Evolutionary conservation across 2,888 invertebrate genomes (phyloP), one percentile per base, ranked within the genome.

Genomic region (Piscicola geometra): DNA sequence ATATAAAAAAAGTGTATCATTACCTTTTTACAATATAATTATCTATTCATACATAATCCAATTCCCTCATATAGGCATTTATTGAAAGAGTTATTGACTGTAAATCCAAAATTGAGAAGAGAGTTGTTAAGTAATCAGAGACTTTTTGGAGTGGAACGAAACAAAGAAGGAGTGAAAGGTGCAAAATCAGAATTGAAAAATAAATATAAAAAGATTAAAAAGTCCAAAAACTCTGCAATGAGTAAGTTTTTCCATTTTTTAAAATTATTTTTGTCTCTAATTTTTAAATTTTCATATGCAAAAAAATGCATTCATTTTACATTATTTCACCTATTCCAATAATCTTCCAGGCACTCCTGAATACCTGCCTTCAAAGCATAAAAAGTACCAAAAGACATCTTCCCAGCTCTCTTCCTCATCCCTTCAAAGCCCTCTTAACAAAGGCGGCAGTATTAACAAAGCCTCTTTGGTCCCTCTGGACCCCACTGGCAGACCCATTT

Each of bases 401-500:
- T 5, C 21, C 21, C 9, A 56, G n/a, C 25, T n/a, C 25, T 18
- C 60, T 3, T n/a, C 5, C 3, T 21, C 60, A 18, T 56, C 60
- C 25, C 3, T n/a, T 56, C 21, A 3, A 56, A 56, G n/a, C 21
- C 25, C 60, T 56, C 50, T 47, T 47, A 47, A 15, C 9, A 47
- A 47, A 47, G 50, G 21, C 9, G 50, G 50, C 21, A 21, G 12
- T 47, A 21, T 47, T 47, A 21, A 5, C 21, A 56, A 56, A n/a
- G 72, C 72, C n/a, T 41, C 77, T 21, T 88, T 89, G n/a, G 89
- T 90, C 81, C 89, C 89, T 15, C 84, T 90, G 60, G 90, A 91
- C 82, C 84, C 87, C 69, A 87, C 88, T 74, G 91, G 91, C 1
- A 87, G 89, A 76, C 91, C 91, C 0, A 88, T 90, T 78, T 91